Conservation (phyloP, 2,113 vertebrate genomes). For the Lepus americanus region DNA sequence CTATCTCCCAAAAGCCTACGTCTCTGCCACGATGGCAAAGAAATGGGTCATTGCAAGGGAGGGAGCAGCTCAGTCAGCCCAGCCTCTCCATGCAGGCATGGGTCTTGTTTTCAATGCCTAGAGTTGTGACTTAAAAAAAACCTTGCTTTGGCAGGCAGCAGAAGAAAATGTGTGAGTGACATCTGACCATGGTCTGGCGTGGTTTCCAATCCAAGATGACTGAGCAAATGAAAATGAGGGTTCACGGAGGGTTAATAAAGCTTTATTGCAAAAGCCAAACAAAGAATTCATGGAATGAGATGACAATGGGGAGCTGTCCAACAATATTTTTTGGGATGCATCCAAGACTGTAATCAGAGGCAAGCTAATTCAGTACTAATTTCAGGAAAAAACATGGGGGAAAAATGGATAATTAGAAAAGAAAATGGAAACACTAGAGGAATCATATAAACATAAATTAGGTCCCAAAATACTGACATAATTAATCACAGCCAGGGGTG, state of each 20-base stretch:
- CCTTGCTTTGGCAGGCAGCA: constrained; percentile 59
- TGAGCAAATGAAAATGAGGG: constrained; percentile 72
- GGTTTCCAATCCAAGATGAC: constrained; percentile 45
- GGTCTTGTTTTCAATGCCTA: constrained; percentile 62
- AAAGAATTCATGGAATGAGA: constrained; percentile 81
- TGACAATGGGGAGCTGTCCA: constrained; percentile 82
- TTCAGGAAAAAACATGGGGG: constrained; percentile 74
- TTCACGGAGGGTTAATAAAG: constrained; percentile 81
- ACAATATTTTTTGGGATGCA: constrained; percentile 82
- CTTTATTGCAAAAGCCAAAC: constrained; percentile 80
- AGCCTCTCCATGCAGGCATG: background rate
- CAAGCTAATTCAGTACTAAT: constrained; percentile 82
- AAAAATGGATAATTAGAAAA: constrained; percentile 81
- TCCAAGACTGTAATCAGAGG: constrained; percentile 84
- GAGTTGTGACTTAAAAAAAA: constrained; percentile 70
- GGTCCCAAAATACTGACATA: constrained; percentile 75
- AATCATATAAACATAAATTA: constrained; percentile 84
- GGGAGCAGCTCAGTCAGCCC: constrained; percentile 8
- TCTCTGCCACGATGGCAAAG: background rate
- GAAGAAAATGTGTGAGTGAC: constrained; percentile 31
- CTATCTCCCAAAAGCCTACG: background rate
- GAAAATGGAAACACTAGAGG: constrained; percentile 82
- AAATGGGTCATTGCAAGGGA: constrained; percentile 49
- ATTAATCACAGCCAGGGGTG: constrained; percentile 80
- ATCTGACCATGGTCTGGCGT: background rate